Percentiles rank a stretch among this genome's conserved stretches.
Conservation (phyloP, 2,888 invertebrate genomes). For the Liodrosophila aerea region DNA sequence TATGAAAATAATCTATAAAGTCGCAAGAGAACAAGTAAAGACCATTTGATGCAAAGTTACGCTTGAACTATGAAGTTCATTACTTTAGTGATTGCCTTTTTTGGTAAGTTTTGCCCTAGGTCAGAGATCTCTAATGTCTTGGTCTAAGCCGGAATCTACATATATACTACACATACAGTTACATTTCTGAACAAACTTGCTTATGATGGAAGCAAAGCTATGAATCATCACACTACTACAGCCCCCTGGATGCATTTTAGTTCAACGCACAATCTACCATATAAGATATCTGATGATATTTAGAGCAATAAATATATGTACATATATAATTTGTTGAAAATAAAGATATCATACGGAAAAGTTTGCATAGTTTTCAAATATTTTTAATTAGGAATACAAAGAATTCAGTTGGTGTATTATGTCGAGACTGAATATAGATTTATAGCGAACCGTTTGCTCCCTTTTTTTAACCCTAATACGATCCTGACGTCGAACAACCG, state of each 20-base stretch:
- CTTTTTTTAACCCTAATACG: too few relatives aligned
- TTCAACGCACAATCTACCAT: conserved; percentile 23
- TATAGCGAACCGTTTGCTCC: too few relatives aligned
- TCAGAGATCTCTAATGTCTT: too few relatives aligned
- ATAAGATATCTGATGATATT: conserved; percentile 34
- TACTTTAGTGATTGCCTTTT: not conserved
- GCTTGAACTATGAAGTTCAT: conserved; percentile 26
- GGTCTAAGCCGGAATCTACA: not conserved
- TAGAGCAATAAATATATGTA: not conserved
- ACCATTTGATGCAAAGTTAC: conserved; percentile 17
- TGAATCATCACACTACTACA: not conserved
- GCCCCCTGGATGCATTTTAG: conserved; percentile 27
- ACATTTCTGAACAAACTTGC: conserved; percentile 7
- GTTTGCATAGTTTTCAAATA: too few relatives aligned
- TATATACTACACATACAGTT: not conserved
- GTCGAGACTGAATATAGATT: too few relatives aligned
- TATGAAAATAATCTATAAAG: conserved; percentile 24
- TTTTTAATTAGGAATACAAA: too few relatives aligned
- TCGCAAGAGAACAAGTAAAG: not conserved
- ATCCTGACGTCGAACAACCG: too few relatives aligned
- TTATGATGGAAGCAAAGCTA: not conserved
- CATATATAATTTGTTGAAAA: not conserved
- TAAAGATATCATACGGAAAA: not conserved
- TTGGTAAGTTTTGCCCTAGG: conserved; percentile 11
- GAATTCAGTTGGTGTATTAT: too few relatives aligned